phyloP scores from a whole-genome alignment of 1,140 invertebrate species.

The Chymomyza costata region DNA sequence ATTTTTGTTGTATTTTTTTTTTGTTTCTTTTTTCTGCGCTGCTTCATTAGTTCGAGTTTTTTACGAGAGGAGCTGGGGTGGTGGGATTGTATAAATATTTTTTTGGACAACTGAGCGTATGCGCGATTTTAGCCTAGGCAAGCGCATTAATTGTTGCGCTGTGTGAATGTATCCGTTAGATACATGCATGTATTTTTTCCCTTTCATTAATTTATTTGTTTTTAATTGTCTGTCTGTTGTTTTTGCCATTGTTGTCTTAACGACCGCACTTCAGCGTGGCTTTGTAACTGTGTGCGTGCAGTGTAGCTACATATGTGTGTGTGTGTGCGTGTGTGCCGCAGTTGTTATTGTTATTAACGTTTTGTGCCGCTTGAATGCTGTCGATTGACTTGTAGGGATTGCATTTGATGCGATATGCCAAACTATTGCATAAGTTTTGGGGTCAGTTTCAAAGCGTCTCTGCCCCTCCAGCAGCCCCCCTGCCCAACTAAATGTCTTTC shows the following conservation, averaged over 20 bases:
- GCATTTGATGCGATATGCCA: conserved; percentile 36
- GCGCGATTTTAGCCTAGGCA: too few relatives aligned
- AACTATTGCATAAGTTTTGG: conserved; percentile 43
- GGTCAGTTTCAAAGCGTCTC: conserved; percentile 37
- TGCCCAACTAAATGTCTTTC: too few relatives aligned
- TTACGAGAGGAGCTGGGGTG: too few relatives aligned
- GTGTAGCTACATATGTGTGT: too few relatives aligned
- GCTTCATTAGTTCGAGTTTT: too few relatives aligned
- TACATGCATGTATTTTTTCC: conserved; percentile 13
- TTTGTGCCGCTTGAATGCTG: conserved; percentile 39
- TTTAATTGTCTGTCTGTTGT: conserved; percentile 40
- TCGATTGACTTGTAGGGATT: conserved; percentile 25
- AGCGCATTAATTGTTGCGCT: conserved; percentile 3
- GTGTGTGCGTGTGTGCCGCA: too few relatives aligned
- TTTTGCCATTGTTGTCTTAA: not conserved
- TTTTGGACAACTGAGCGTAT: not conserved
- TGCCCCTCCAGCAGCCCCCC: too few relatives aligned
- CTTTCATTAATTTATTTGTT: conserved; percentile 36
- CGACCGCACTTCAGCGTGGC: too few relatives aligned
- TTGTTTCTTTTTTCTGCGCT: too few relatives aligned
- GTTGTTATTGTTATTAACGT: conserved; percentile 43
- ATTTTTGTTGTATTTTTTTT: conserved; percentile 21
- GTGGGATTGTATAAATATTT: conserved; percentile 8
- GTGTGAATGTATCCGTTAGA: not conserved
- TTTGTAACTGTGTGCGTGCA: too few relatives aligned